These are phyloP conservation scores for Mionectes macconnelli DNA, from an alignment of 2,113 vertebrate genomes.

Conservation along the genomic window DNA sequence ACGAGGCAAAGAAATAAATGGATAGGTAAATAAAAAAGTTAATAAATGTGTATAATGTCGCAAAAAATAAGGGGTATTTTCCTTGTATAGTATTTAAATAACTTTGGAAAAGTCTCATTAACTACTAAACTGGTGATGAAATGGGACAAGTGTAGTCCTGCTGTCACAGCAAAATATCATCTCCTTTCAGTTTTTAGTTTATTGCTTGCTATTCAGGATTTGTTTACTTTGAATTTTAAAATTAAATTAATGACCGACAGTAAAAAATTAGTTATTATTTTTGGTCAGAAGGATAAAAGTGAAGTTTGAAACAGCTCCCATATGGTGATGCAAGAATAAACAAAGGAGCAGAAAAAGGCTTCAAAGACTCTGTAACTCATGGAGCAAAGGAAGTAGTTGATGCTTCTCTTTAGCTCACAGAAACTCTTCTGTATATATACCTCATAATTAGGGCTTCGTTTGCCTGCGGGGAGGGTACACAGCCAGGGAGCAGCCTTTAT, in stretches of 20 bases:
- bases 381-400: slow-evolving; percentile 14
- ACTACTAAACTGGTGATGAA: background rate
- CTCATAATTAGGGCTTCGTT: slow-evolving; percentile 49
- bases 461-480: background rate
- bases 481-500: slow-evolving; percentile 45
- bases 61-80: background rate
- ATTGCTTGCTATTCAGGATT: background rate
- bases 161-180: background rate
- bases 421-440: slow-evolving; percentile 30
- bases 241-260: background rate
- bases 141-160: background rate
- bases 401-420: background rate
- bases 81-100: background rate
- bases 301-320: background rate
- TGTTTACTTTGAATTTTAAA: background rate
- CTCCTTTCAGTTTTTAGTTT: background rate
- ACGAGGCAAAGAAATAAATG: background rate
- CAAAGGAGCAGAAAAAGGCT: background rate
- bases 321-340: background rate
- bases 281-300: background rate
- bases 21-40: background rate
- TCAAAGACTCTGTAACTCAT: background rate
- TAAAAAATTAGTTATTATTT: background rate
- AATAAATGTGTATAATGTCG: background rate
- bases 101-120: background rate